phyloP scores from a whole-genome alignment of 2,888 invertebrate genomes.

The Cantharis rustica region DNA sequence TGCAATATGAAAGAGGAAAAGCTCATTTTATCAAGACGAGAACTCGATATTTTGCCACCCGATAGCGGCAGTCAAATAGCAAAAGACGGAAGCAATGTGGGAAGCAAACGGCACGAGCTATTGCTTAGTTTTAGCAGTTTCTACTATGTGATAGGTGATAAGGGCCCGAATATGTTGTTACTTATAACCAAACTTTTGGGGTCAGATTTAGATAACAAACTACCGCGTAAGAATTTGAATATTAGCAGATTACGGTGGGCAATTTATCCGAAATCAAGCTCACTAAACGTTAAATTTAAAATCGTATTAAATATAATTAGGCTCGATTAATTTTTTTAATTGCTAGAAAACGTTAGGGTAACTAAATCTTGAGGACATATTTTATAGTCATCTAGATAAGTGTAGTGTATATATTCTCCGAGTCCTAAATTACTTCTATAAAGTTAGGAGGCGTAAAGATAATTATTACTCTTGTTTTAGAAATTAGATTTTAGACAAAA shows the following conservation, averaged over 20 bases:
- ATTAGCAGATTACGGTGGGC: not conserved
- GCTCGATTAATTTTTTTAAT: not conserved
- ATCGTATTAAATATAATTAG: not conserved
- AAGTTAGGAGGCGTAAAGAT: constrained; percentile 9
- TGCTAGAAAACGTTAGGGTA: not conserved
- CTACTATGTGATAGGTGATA: constrained; percentile 19
- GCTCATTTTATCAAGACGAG: constrained; percentile 28
- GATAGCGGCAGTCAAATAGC: constrained; percentile 21
- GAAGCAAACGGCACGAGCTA: constrained; percentile 26
- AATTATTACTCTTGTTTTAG: constrained; percentile 5
- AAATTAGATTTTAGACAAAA: not conserved
- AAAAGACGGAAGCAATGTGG: constrained; percentile 31
- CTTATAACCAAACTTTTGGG: constrained; percentile 16
- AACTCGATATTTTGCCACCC: constrained; percentile 36
- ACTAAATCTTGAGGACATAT: constrained; percentile 1
- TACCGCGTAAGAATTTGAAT: not conserved
- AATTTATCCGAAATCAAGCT: not conserved
- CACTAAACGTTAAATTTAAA: not conserved
- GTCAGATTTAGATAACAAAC: constrained; percentile 20
- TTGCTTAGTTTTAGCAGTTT: constrained; percentile 26
- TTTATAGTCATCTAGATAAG: constrained; percentile 7
- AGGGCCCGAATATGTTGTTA: constrained; percentile 17
- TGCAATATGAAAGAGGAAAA: constrained; percentile 32
- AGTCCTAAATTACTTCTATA: constrained; percentile 9
- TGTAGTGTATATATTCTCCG: constrained; percentile 5